Evolutionary conservation across 2,888 invertebrate species (phyloP).

Genomic region (Hololepta plana): DNA sequence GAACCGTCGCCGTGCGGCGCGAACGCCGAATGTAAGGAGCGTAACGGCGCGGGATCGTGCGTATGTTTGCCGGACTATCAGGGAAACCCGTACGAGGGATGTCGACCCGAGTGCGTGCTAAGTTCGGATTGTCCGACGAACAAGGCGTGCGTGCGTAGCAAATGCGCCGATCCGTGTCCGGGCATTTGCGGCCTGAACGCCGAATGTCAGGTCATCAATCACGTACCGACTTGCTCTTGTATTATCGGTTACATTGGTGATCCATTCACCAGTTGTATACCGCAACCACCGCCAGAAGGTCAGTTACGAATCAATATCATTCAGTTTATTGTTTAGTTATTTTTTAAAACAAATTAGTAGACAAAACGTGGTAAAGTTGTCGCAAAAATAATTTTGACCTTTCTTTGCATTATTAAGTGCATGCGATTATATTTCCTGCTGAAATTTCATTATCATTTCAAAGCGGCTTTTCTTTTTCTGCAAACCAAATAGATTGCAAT

Average conservation of each 20-base stretch:
- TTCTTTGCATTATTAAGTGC: not conserved
- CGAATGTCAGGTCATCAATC: conserved; percentile 68
- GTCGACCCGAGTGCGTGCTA: conserved; percentile 72
- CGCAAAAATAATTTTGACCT: too few relatives aligned
- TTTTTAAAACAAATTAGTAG: too few relatives aligned
- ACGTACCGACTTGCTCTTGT: conserved; percentile 74
- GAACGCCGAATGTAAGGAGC: conserved; percentile 61
- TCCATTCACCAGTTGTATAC: conserved; percentile 41
- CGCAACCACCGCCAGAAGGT: conserved; percentile 15
- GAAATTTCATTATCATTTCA: too few relatives aligned
- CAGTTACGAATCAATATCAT: conserved; percentile 1
- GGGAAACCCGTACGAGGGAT: conserved; percentile 74
- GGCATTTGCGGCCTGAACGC: conserved; percentile 71
- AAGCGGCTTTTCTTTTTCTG: too few relatives aligned
- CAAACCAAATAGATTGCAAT: too few relatives aligned
- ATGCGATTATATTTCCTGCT: conserved; percentile 1
- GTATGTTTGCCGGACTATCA: conserved; percentile 63
- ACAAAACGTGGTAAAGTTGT: too few relatives aligned
- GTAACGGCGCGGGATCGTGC: conserved; percentile 64
- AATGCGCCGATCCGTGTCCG: conserved; percentile 73
- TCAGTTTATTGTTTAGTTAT: conserved; percentile 8
- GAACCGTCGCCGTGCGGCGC: conserved; percentile 77
- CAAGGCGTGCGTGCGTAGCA: conserved; percentile 65
- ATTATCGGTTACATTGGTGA: conserved; percentile 53
- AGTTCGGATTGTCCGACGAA: conserved; percentile 73